Evolutionary conservation across 1,140 invertebrate species (phyloP).

Genomic region (Parasteatoda tepidariorum): DNA sequence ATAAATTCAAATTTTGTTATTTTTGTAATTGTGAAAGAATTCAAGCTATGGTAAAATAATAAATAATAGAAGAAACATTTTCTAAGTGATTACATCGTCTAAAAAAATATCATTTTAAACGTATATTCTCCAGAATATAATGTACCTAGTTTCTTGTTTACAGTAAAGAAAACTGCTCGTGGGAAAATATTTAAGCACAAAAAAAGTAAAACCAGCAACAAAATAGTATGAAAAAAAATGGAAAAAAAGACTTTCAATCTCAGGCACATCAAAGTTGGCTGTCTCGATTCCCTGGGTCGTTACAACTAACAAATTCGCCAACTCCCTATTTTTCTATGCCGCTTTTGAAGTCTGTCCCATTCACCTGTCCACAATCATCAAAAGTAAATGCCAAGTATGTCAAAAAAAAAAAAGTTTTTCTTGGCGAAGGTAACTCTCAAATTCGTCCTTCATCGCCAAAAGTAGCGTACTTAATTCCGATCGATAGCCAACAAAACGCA

Average conservation of each 20-base stretch:
- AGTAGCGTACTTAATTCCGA: background rate
- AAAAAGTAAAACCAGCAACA: no score
- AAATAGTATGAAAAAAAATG: background rate
- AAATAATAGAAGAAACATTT: no score
- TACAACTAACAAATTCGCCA: background rate
- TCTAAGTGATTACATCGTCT: no score
- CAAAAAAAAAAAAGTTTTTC: background rate
- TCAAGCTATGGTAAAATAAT: no score
- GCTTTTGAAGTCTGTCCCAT: background rate
- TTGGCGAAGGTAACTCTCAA: background rate
- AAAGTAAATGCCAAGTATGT: background rate
- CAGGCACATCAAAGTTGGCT: background rate
- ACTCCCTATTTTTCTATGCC: background rate
- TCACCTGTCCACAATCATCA: background rate
- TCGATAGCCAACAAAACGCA: background rate
- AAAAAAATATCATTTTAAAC: no score
- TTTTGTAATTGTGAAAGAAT: no score
- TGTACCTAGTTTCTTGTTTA: no score
- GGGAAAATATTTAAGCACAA: no score
- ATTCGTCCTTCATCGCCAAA: background rate
- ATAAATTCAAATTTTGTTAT: no score
- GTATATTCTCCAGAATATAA: no score
- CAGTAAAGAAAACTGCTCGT: no score
- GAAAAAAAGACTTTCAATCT: background rate
- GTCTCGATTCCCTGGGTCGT: background rate